These are phyloP conservation scores for Verasper variegatus DNA, from an alignment of 2,113 vertebrate species.

Conservation along the genomic window DNA sequence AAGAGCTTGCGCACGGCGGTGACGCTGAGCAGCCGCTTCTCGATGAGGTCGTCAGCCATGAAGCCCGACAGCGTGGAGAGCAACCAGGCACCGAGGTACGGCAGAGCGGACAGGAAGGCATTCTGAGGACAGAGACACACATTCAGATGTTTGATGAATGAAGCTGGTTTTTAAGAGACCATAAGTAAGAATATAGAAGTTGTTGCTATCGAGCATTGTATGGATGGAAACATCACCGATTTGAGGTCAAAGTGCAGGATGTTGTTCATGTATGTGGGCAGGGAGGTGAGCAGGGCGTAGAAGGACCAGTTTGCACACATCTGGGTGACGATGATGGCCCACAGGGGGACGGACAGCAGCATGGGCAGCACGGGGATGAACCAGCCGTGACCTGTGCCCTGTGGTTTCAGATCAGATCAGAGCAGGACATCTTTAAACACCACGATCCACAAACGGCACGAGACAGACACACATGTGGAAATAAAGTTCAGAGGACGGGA, in stretches of 20 bases:
- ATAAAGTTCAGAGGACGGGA: background rate
- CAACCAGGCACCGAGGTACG: constrained; percentile 77
- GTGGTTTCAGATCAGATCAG: background rate
- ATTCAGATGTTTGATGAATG: background rate
- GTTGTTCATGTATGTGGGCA: constrained; percentile 85
- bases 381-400: constrained; percentile 80
- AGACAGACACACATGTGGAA: no score
- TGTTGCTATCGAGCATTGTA: no score
- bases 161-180: background rate
- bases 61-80: constrained; percentile 68
- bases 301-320: constrained; percentile 85
- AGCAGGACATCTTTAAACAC: no score
- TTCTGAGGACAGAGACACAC: constrained; percentile 70
- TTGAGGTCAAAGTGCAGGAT: constrained; percentile 83
- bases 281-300: constrained; percentile 80
- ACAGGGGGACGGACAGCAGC: constrained; percentile 82
- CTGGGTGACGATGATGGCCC: constrained; percentile 81
- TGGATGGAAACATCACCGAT: constrained; percentile 67
- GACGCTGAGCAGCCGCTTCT: constrained; percentile 74
- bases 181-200: no score
- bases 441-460: no score
- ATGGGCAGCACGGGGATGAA: constrained; percentile 81
- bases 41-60: constrained; percentile 78
- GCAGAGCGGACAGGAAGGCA: constrained; percentile 81
- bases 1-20: constrained; percentile 83